Base-by-base conservation (phyloP, 2,888 invertebrate genomes). In the Dryococelus australis region DNA sequence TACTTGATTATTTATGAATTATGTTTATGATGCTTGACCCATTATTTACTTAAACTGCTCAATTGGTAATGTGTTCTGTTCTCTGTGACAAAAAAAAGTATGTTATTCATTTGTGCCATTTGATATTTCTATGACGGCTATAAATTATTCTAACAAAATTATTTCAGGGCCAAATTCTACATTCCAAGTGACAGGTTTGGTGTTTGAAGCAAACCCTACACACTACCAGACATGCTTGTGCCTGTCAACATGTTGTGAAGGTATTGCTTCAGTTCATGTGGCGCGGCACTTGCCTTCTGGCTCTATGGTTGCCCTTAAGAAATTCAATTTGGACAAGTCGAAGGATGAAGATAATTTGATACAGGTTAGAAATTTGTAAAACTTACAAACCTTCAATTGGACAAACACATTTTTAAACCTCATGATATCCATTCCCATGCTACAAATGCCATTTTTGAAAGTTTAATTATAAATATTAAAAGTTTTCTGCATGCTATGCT, bases 281-380 rank as follows among this genome's bases (percentile, higher is more conserved):
- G 96, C 96, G 24, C 93, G 95, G 89, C 95, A 96, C 91, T 93
- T 94, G 89, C 94, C 95, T 13, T 95, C 94, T 86, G 94, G 94
- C 87, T 94, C 95, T 89, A 94, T 95, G 93, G 95, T 97, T 87
- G 96, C 96, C 6, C 93, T 97, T 53, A 97, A 97, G 91, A 95
- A 96, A 91, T 96, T 96, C 92, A 95, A 96, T 91, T 94, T 97
- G 92, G 97, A 97, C 90, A 95, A 94, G 91, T 94, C 94, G 27
- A 95, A 94, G 90, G 94, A 94, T 85, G 95, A 96, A 90, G 94
- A 94, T 16, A 93, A 92, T 91, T 92, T 95, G 89, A 94, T 95
- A 87, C 89, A 90, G 87, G 90, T 90, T 86, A 86, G 88, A 20
- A 35, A 80, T 51, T 10, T 65, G 20, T 65, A 24, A 24, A 20